phyloP scores from a whole-genome alignment of 2,113 vertebrate genomes.

The Mesitornis unicolor region DNA sequence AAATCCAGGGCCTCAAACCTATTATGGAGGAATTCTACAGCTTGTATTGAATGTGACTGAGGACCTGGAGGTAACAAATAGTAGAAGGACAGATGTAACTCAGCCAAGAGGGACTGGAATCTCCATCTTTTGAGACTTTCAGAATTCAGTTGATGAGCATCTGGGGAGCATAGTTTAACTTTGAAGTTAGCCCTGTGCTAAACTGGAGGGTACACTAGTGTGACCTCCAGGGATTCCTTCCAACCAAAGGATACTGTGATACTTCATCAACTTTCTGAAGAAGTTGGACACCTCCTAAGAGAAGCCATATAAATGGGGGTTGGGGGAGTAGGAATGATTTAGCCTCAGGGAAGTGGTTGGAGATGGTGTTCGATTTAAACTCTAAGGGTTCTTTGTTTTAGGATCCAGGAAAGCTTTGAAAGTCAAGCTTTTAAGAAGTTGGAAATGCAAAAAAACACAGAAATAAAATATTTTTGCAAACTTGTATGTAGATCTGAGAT shows the following conservation, averaged over 20 bases:
- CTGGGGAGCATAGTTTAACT: not conserved
- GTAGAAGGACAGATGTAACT: not conserved
- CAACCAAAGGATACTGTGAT: not conserved
- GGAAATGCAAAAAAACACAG: not conserved
- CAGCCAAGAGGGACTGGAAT: not conserved
- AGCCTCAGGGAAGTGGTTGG: not conserved
- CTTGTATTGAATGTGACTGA: not conserved
- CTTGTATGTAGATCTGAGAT: not conserved
- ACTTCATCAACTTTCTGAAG: not conserved
- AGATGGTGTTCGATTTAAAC: not conserved
- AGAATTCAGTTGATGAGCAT: not conserved
- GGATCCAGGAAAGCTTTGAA: not conserved
- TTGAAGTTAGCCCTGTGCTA: not conserved
- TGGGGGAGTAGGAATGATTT: not conserved
- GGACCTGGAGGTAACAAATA: not conserved
- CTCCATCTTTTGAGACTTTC: not conserved
- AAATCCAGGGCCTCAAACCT: too few species aligned
- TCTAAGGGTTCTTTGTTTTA: not conserved
- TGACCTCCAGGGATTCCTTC: not conserved
- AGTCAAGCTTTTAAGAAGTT: not conserved
- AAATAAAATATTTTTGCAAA: not conserved
- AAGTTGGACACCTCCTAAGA: not conserved
- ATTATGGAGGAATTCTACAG: not conserved
- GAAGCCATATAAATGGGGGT: not conserved
- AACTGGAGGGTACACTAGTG: not conserved